Base-by-base conservation (phyloP, 2,113 vertebrate species). In the Tretioscincus oriximinensis region DNA sequence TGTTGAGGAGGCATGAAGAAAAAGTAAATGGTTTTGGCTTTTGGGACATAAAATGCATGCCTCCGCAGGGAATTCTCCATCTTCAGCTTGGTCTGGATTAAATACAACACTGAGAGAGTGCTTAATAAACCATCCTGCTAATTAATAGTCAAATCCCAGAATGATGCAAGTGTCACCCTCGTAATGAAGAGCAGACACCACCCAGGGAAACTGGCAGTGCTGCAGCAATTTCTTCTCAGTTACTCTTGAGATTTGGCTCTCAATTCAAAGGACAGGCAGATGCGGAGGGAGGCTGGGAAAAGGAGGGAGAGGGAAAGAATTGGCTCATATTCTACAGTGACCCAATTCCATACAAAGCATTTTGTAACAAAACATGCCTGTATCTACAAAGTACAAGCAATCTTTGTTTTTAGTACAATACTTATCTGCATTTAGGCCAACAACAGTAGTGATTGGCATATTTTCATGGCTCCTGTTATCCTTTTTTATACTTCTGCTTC, bases 281-380 rank as follows among this genome's bases (percentile, higher is more conserved):
- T 82, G 1, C 87, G 78, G 83, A 87, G 81, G 81, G 86, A 86
- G 86, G 86, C 0, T 86, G 89, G 84, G 84, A 85, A 83, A 84
- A 12, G 84, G 0, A 4, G 54, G 0, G 65, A 21, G 77, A 86
- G 79, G 77, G 86, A 41, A 41, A 41, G 35, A 89, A 69, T 69
- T 93, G 90, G 90, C 90, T 92, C 86, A 76, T 90, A 84, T 87
- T 92, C 87, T 92, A 81, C 89, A 89, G 86, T 93, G 91, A 92
- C 90, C 92, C 90, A 93, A 86, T 93, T 93, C 90, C 91, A 91
- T 93, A 92, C 91, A 92, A 93, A 93, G 90, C 91, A 92, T 88
- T 88, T 89, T 90, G 88, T 89, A 93, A 92, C 91, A 91, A 93
- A 92, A 91, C 89, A 90, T 65, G 45, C 89, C 90, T 92, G 88